A percentile compares a stretch with the other conserved stretches of the same genome.
Conservation (phyloP, 2,797 vertebrate genomes). For the Muscicapa striata region DNA sequence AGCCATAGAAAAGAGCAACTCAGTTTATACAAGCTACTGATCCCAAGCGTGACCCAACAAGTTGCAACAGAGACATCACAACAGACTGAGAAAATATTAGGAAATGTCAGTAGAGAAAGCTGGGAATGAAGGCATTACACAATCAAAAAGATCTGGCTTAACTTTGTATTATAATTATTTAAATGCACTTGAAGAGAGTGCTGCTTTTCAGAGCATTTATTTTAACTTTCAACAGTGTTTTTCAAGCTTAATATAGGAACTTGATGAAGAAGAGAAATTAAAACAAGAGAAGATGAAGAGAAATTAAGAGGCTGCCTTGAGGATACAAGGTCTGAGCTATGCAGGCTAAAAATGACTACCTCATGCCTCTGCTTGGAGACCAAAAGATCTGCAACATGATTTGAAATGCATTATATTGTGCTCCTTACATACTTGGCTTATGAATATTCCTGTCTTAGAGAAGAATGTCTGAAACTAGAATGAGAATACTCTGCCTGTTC, state of each 20-base stretch:
- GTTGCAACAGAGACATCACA: not conserved
- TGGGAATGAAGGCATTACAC: accelerated
- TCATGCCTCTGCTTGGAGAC: not conserved
- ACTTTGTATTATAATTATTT: not conserved
- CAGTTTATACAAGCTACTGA: not conserved
- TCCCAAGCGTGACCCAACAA: accelerated
- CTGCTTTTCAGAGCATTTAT: not conserved
- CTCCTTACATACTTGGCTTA: not conserved
- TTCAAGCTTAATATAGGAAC: not conserved
- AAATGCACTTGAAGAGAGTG: not conserved
- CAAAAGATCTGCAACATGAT: not conserved
- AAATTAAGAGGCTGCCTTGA: not conserved
- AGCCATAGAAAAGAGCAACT: not conserved
- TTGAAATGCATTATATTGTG: not conserved
- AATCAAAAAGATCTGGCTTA: not conserved
- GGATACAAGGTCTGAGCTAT: not conserved
- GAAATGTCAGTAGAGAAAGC: not conserved
- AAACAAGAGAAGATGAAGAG: not conserved
- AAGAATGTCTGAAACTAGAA: not conserved
- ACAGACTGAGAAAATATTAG: not conserved
- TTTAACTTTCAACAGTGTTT: not conserved
- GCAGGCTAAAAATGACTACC: not conserved
- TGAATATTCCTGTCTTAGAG: not conserved
- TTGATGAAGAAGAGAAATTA: not conserved
- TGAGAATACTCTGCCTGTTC: not conserved